phyloP scores from a whole-genome alignment of 30 jellyfish, hydroid and myxozoan genomes.

The Chrysaora quinquecirrha region DNA sequence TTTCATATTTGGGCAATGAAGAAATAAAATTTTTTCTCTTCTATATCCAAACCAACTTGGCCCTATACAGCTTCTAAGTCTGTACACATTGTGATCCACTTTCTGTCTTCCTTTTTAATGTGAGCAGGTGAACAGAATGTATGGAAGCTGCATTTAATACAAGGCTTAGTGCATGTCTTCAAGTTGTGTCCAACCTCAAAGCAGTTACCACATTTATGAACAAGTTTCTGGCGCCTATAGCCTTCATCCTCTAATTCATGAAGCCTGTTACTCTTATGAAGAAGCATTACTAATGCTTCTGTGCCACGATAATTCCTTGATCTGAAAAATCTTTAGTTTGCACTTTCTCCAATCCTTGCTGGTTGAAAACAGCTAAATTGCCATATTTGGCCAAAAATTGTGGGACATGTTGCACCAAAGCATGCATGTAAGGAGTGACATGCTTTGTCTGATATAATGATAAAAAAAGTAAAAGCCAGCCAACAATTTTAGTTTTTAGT shows the following conservation, averaged over 20 bases:
- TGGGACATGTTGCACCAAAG: slow-evolving; percentile 16
- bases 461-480: neutral
- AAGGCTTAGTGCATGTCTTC: slow-evolving; percentile 25
- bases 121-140: slow-evolving; percentile 16
- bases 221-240: slow-evolving; percentile 13
- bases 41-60: neutral
- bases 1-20: neutral
- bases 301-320: neutral
- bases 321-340: neutral
- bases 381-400: slow-evolving; percentile 8
- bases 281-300: slow-evolving; percentile 11
- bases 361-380: neutral
- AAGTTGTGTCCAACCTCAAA: slow-evolving; percentile 22
- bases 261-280: slow-evolving; percentile 17
- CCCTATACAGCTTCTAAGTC: neutral
- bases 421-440: slow-evolving; percentile 30
- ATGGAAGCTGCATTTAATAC: neutral
- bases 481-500: neutral
- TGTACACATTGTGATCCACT: neutral
- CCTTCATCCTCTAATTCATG: slow-evolving; percentile 14
- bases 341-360: slow-evolving; percentile 17
- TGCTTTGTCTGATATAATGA: slow-evolving; percentile 10
- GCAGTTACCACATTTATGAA: slow-evolving; percentile 28
- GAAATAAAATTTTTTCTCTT: neutral
- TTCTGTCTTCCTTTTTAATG: slow-evolving; percentile 2